Percentiles rank a stretch among this genome's conserved stretches.
Conservation (phyloP, 2,888 invertebrate genomes). For the Drosophila parthenogenetica region DNA sequence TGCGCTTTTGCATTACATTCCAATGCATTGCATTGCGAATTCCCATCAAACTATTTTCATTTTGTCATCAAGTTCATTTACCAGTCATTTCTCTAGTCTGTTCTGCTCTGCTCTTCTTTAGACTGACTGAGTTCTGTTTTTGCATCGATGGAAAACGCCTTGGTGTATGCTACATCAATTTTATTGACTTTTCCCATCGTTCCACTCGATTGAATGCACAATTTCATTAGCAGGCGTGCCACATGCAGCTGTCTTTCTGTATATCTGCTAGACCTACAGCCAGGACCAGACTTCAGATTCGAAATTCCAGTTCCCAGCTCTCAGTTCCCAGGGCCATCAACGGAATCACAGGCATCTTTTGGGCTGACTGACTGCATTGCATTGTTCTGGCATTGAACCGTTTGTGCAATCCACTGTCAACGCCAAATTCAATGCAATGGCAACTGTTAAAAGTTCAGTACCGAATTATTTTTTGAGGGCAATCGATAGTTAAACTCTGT, state of each 20-base stretch:
- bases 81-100: neutral
- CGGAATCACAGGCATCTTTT: constrained; percentile 31
- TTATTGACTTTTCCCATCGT: constrained; percentile 84
- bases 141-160: constrained; percentile 42
- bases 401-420: constrained; percentile 53
- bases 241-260: constrained; percentile 62
- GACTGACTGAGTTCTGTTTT: constrained; percentile 13
- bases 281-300: neutral
- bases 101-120: neutral
- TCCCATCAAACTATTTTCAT: constrained; percentile 72
- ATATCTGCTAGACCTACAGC: constrained; percentile 3
- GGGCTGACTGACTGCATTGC: constrained; percentile 35
- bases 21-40: constrained; percentile 46
- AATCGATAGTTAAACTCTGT: constrained; percentile 47
- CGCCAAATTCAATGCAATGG: constrained; percentile 36
- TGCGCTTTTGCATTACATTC: constrained; percentile 48
- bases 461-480: constrained; percentile 5
- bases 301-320: neutral
- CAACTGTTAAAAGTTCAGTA: constrained; percentile 31
- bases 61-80: constrained; percentile 78
- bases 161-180: constrained; percentile 79
- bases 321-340: constrained; percentile 4
- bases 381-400: constrained; percentile 52
- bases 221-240: constrained; percentile 84
- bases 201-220: constrained; percentile 84